These are phyloP conservation scores for Myiotriccus ornatus DNA, from an alignment of 2,797 vertebrate genomes.

Conservation along the genomic window DNA sequence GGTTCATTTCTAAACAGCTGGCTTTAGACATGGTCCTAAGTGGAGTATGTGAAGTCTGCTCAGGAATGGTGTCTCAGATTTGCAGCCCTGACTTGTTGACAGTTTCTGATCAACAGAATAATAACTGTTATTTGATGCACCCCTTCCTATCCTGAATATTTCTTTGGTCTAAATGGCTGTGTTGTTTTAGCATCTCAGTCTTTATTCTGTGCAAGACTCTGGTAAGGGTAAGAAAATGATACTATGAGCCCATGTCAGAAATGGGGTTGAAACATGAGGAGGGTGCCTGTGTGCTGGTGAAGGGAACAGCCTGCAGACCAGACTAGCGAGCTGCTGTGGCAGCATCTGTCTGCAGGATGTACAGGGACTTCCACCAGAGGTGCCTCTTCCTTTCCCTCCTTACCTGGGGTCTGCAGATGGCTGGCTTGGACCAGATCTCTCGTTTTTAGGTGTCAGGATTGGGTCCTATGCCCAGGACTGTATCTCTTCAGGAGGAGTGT, in stretches of 20 bases:
- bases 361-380: background rate
- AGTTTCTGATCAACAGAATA: background rate
- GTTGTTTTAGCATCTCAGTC: background rate
- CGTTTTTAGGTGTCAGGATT: background rate
- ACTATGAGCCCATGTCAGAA: background rate
- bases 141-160: background rate
- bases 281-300: background rate
- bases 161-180: background rate
- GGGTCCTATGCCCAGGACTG: background rate
- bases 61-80: background rate
- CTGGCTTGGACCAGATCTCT: background rate
- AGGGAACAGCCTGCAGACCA: background rate
- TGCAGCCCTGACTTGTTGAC: background rate
- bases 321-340: accelerated
- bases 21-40: background rate
- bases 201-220: background rate
- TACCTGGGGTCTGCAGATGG: accelerated
- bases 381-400: background rate
- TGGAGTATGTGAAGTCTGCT: background rate
- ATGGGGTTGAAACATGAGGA: accelerated
- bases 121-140: background rate
- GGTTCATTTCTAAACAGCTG: background rate
- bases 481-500: background rate
- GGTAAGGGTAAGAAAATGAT: background rate
- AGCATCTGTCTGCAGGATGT: background rate